Base-by-base conservation (phyloP, 2,888 invertebrate genomes). In the Macaria notata region DNA sequence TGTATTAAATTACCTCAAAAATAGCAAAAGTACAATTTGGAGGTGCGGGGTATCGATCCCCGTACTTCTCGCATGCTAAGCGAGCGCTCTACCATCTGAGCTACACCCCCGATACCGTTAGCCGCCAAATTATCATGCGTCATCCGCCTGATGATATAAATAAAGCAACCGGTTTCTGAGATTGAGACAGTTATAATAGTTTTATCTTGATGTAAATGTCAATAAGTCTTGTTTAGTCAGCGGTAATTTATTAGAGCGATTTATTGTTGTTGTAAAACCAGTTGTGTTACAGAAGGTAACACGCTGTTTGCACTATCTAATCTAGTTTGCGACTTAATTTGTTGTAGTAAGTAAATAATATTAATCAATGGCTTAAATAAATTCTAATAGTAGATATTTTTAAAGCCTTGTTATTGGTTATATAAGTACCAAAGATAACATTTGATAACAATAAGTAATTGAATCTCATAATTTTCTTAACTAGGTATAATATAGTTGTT, bases 11-110 rank as follows among this genome's bases (percentile, higher is more conserved):
- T 2, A 7, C 1, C 4, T 3, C 5, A 36, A 36, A 36, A 4
- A 6, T 36, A 36, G 3, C n/a, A 19, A 58, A 54, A 38, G 51
- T 19, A 52, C n/a, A 2, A 29, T 2, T 70, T 92, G 92, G 92
- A 92, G 90, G 91, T 89, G 90, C 91, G 88, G 91, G 91, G 90
- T 88, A 90, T 90, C 92, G 92, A 91, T 91, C 88, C 90, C 90
- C 88, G 91, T 91, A 91, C 91, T 85, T 91, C 91, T 91, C 89
- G 82, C 90, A 91, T 91, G 88, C 89, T 91, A 91, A 92, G 90
- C 91, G 91, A 92, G 91, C 92, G 90, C 91, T 91, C 91, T 92
- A 91, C 91, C 91, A 90, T 91, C 91, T 92, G 91, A 92, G 91
- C 91, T 92, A 92, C 91, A 89, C 90, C 92, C 89, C 89, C 91